Percentiles rank a stretch among this genome's conserved stretches.
Evolutionary conservation across 2,797 vertebrate genomes (phyloP).

Genomic region (Bradypus variegatus): DNA sequence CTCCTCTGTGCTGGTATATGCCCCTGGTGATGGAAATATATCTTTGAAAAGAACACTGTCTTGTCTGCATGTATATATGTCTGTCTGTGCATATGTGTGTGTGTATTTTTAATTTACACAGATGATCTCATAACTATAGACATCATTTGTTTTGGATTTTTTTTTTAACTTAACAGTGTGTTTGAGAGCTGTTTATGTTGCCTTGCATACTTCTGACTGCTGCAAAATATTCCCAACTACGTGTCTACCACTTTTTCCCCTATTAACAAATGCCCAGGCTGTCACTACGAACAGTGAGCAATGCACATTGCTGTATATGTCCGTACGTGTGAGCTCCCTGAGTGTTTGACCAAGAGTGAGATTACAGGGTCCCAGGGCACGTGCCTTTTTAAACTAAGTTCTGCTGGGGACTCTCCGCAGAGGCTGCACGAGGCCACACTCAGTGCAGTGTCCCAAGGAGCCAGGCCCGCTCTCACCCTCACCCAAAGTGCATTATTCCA

Average conservation of each 20-base stretch:
- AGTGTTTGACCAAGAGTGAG: neutral
- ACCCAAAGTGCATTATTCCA: neutral
- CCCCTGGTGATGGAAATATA: rapidly evolving
- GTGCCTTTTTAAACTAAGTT: neutral
- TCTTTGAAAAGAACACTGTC: neutral
- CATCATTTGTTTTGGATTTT: neutral
- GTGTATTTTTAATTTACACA: neutral
- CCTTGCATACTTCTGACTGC: neutral
- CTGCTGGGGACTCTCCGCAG: neutral
- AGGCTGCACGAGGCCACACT: neutral
- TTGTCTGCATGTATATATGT: neutral
- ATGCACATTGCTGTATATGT: neutral
- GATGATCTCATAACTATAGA: neutral
- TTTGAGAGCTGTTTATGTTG: neutral
- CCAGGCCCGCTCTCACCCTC: neutral
- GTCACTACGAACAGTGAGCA: too few relatives aligned
- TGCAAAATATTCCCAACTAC: neutral
- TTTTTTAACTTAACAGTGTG: neutral
- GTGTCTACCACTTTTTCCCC: neutral
- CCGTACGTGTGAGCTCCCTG: neutral
- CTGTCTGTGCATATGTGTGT: neutral
- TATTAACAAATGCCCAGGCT: neutral
- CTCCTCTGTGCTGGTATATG: neutral
- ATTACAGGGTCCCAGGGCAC: neutral
- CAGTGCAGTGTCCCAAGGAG: too few relatives aligned